Evolutionary conservation across 2,113 vertebrate species (phyloP).

Genomic region (Mus musculus): GRCm39 chr17:23953501-23954000

Average conservation of each 20-base stretch:
- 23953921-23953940: slow-evolving; percentile 76
- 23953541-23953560: background rate
- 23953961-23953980: slow-evolving; percentile 93
- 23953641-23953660: background rate
- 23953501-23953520: background rate
- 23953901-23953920: background rate
- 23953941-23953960: slow-evolving; percentile 94
- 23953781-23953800: background rate
- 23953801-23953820: too few relatives aligned
- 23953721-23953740: too few relatives aligned
- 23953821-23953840: background rate
- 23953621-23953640: too few relatives aligned
- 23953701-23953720: background rate
- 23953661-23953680: background rate
- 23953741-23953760: background rate
- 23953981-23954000: slow-evolving; percentile 92
- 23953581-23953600: background rate
- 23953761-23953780: background rate
- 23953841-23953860: background rate
- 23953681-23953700: background rate
- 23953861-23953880: background rate
- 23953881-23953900: background rate
- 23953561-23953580: background rate
- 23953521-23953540: background rate
- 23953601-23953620: background rate